Evolutionary conservation across 1,140 invertebrate species (phyloP), one percentile per base, ranked within the genome.

Genomic region (Atta colombica): DNA sequence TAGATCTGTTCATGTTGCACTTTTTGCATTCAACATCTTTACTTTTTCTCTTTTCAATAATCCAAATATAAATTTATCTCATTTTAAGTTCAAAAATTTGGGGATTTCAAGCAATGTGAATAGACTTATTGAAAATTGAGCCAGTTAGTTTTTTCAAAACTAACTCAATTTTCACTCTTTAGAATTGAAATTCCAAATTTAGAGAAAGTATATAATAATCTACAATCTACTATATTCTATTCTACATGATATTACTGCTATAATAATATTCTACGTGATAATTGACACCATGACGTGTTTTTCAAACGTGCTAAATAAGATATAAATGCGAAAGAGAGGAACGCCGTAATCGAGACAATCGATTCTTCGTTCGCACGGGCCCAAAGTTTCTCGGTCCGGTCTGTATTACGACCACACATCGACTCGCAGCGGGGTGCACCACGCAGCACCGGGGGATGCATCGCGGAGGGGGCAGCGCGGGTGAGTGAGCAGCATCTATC

Each of bases 371-470:
- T n/a, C 78, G 55, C 45, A 7, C 12, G 12, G 86, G 84, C 84
- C 87, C 58, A 92, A 93, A 92, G 93, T 92, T 92, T 91, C 87
- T 91, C 91, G 45, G 63, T 28, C 69, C n/a, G 60, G 80, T 4
- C 87, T 86, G 87, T 82, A 91, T 92, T 66, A 91, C 92, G 94
- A 94, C 93, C 94, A 94, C 94, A 94, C 94, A 94, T 93, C 85
- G 88, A 89, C 88, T 85, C 93, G 8, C 94, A 94, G 94, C 94
- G 82, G 94, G 94, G 87, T 89, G 91, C 87, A 91, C 84, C 87
- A 90, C 91, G 80, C 80, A 74, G 72, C 87, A 87, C 90, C 89
- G 90, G 69, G 86, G 58, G 89, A 91, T 89, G 89, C 90, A 86
- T 87, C 90, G 88, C 78, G 78, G 72, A 28, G 49, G 25, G 61